Base-by-base conservation (phyloP, 2,113 vertebrate genomes). In the Ardeotis arabs region DNA sequence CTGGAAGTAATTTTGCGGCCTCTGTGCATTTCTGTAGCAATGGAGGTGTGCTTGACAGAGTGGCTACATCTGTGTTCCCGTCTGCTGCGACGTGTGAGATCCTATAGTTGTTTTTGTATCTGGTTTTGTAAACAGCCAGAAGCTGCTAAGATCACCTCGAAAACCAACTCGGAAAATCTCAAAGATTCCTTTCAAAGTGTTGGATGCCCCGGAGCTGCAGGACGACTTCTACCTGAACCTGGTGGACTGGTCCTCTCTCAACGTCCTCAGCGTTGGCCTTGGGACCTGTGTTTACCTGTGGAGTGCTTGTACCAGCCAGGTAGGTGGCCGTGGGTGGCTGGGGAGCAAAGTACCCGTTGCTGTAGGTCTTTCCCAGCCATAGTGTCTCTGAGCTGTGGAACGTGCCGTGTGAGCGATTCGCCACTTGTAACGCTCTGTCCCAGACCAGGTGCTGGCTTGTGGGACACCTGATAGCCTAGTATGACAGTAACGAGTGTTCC, bases 201-300 rank as follows among this genome's bases (percentile, higher is more conserved):
- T 99, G 68, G 99, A 99, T 7, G 99, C 99, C 14, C 99, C 99
- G 1, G 99, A 99, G 95, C 98, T 99, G 41, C 99, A 99, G 95
- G 99, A 99, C 0, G 99, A 99, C 89, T 99, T 99, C 98, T 99
- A 99, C 98, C 98, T 99, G 97, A 99, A 99, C 96, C 96, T 99
- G 87, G 99, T 99, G 79, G 99, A 99, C 98, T 99, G 99, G 99
- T 99, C 99, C 2, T 99, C 99, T 64, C 98, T 99, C 47, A 99
- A 99, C 0, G 99, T 99, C 60, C 99, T 99, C 93, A 99, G 99
- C 0, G 99, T 99, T 76, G 99, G 99, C 84, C 98, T 99, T 80
- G 99, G 99, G 7, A 99, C 99, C 81, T 99, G 99, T 13, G 99
- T 99, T 31, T 99, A 99, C 95, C 98, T 99, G 37, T 99, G 99